phyloP scores from a whole-genome alignment of 2,797 vertebrate genomes.

The Cirrhinus mrigala region DNA sequence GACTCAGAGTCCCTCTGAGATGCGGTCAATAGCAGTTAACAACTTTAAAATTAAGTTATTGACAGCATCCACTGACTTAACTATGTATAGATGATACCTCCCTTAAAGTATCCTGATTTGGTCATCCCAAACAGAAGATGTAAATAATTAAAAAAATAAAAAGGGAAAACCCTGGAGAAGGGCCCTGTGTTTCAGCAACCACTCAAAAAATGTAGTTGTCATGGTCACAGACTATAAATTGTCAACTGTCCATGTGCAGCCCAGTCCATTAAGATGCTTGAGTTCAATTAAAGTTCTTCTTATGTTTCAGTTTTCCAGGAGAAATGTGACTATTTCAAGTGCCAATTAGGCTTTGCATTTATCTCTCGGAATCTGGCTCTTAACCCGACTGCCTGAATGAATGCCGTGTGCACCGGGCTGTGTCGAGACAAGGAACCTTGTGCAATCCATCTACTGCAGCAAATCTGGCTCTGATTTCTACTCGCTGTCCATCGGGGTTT shows the following conservation, averaged over 20 bases:
- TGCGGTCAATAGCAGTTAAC: slow-evolving; percentile 50
- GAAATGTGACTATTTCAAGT: slow-evolving; percentile 59
- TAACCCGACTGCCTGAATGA: slow-evolving; percentile 50
- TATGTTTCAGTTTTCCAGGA: slow-evolving; percentile 49
- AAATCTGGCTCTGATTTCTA: slow-evolving; percentile 42
- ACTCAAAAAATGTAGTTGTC: slow-evolving; percentile 31
- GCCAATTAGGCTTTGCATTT: slow-evolving; percentile 61
- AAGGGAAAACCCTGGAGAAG: not conserved
- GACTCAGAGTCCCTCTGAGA: slow-evolving; percentile 19
- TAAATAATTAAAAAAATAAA: not conserved
- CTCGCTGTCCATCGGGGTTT: slow-evolving; percentile 32
- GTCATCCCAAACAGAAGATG: slow-evolving; percentile 9
- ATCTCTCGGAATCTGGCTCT: slow-evolving; percentile 54
- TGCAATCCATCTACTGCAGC: slow-evolving; percentile 54
- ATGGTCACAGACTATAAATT: slow-evolving; percentile 41
- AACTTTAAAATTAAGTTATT: slow-evolving; percentile 54
- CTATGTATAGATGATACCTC: not conserved
- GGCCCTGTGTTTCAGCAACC: not conserved
- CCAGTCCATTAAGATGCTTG: slow-evolving; percentile 56
- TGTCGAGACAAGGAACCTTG: slow-evolving; percentile 40
- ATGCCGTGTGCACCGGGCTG: slow-evolving; percentile 40
- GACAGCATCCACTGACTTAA: slow-evolving; percentile 25
- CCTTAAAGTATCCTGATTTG: not conserved
- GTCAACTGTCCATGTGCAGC: slow-evolving; percentile 7
- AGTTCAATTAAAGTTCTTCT: slow-evolving; percentile 60